Conservation (phyloP, 1,140 invertebrate genomes). For the Portunus trituberculatus region DNA sequence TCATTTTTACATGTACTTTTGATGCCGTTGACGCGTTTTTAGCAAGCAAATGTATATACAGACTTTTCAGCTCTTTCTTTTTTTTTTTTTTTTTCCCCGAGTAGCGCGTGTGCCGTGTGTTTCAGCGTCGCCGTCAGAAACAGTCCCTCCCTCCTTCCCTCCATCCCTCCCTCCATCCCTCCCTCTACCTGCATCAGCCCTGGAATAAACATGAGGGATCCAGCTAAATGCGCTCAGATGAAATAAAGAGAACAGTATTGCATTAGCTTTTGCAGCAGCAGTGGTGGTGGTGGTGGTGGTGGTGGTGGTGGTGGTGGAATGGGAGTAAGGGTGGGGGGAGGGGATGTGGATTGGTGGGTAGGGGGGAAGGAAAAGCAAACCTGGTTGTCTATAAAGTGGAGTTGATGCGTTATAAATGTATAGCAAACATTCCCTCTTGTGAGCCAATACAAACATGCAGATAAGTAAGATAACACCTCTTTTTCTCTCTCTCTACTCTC, state of each 20-base stretch:
- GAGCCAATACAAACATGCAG: background rate
- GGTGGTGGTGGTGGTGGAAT: no score
- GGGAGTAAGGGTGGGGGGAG: background rate
- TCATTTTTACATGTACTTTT: background rate
- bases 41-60: background rate
- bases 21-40: background rate
- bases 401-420: background rate
- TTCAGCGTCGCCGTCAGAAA: background rate
- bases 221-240: constrained; percentile 11
- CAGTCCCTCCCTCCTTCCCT: background rate
- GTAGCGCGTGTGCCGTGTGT: no score
- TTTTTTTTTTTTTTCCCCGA: background rate
- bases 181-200: background rate
- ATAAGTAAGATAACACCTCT: no score
- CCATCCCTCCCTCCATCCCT: background rate
- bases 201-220: background rate
- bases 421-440: no score
- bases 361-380: background rate
- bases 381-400: background rate
- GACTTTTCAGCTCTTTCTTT: background rate
- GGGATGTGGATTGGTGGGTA: background rate
- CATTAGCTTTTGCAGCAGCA: background rate
- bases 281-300: no score
- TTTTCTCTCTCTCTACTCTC: no score
- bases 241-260: constrained; percentile 30